These are phyloP conservation scores for Scolanthus callimorphus DNA, from an alignment of 92 coral and sea anemone species.

Conservation along the genomic window DNA sequence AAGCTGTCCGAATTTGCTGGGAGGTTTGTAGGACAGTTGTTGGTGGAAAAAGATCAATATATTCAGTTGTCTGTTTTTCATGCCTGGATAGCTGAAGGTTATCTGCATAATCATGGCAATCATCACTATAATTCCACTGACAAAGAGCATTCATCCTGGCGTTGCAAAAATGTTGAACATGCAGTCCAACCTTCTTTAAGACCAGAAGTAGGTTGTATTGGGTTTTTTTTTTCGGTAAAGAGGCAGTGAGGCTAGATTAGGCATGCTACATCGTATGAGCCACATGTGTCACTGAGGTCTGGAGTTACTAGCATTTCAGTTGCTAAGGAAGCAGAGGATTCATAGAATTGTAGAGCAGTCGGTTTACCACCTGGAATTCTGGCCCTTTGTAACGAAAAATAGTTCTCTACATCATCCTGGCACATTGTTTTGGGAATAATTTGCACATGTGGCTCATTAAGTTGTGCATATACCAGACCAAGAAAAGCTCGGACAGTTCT, in stretches of 20 bases:
- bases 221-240: conserved; percentile 5
- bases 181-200: too few species aligned
- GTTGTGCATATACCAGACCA: conserved; percentile 40
- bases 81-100: conserved; percentile 19
- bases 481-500: conserved; percentile 34
- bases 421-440: too few species aligned
- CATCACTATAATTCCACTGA: conserved; percentile 2
- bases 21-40: neutral
- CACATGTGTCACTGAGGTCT: neutral
- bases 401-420: too few species aligned
- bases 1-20: conserved; percentile 8
- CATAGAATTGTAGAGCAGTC: too few species aligned
- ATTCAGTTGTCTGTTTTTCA: conserved; percentile 33
- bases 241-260: conserved; percentile 14
- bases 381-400: too few species aligned
- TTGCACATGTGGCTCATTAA: too few species aligned
- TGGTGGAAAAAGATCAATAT: conserved; percentile 16
- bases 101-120: conserved; percentile 10
- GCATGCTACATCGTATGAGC: conserved; percentile 11
- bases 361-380: too few species aligned
- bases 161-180: too few species aligned
- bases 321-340: too few species aligned
- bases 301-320: neutral
- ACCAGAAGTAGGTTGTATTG: neutral
- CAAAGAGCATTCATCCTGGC: too few species aligned